Evolutionary conservation across 2,888 invertebrate genomes (phyloP), one percentile per base, ranked within the genome.

Genomic region (Odontomyia ornata): DNA sequence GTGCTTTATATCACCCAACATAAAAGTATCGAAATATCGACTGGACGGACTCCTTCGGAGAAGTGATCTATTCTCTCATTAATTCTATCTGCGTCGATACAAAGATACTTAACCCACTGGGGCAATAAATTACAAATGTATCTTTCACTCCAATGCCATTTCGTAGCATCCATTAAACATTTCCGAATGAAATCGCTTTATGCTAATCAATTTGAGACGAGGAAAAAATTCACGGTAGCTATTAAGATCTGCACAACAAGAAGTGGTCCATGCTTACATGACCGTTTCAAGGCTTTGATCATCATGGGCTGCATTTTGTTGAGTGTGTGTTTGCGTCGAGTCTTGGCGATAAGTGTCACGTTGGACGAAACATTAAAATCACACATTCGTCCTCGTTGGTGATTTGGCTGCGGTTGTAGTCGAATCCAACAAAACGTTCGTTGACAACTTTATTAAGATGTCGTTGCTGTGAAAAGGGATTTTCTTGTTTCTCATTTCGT

Each of bases 231-330:
- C 76, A 77, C 76, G 52, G 76, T 60, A 60, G 57, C 71, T 43
- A 75, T 76, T 52, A 27, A 77, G 57, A 27, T 77, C 75, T 62
- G 56, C 75, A 60, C 73, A 65, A 80, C 78, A 80, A 79, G 78
- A 80, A 80, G 80, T 79, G 77, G 80, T 80, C 79, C 80, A 80
- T 80, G 78, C 47, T 73, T 75, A 47, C 67, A 56, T 60, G 78
- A 79, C 77, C 78, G 77, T 27, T 57, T 60, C 30, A 36, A 57
- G 60, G 28, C 57, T 11, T 57, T 11, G 43, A 15, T 36, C 36
- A 11, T 57, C 36, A 13, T 25, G 46, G 46, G 27, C 36, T 57
- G 73, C 27, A n/a, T 43, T 73, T 73, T 60, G 36, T 36, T 43
- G 30, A 30, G 23, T 13, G 69, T 69, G 57, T 69, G 57, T 73